Base-by-base conservation (phyloP, 1,140 invertebrate genomes). In the Rhizoglyphus robini region DNA sequence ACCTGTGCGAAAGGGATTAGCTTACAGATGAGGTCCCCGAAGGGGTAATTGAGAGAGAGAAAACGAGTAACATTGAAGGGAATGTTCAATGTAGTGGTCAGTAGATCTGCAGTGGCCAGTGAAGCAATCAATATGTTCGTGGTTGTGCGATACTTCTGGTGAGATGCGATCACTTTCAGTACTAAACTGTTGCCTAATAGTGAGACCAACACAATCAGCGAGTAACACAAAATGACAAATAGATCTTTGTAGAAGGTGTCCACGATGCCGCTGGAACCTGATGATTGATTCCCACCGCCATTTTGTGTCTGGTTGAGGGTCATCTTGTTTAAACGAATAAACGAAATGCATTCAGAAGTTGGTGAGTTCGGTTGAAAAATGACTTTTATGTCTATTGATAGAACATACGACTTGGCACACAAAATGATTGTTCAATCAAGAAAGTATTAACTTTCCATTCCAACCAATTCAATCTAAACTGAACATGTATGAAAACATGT, bases 111-210 rank as follows among this genome's bases (percentile, higher is more conserved):
- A 5, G 90, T 75, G 0, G 89, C 87, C 63, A 92, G 75, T 74
- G 90, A 91, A 66, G 84, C 83, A 67, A 91, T 90, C 72, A 90
- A 89, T 71, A 86, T 87, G 71, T 91, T 91, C 1, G 88, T 91
- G 0, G 90, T 86, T 0, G 87, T 76, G 47, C 74, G 73, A 41
- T 76, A 69, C 49, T 71, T 61, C 20, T 71, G 31, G 34, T 71
- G 74, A 59, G 71, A 60, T 3, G 73, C 66, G 0, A 77, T 72
- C 23, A 77, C 70, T 65, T 74, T 67, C 47, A 71, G 70, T 5
- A 74, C 72, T 11, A 74, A 57, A 4, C 69, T 27, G 49, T 75
- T 75, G 4, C 74, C 74, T 63, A 79, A 75, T 11, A 79, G 61
- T 3, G 73, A 72, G 3, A 74, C 71, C 0, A 75, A 48, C 38